Base-by-base conservation (phyloP, 2,888 invertebrate genomes). In the Limnephilus rhombicus region DNA sequence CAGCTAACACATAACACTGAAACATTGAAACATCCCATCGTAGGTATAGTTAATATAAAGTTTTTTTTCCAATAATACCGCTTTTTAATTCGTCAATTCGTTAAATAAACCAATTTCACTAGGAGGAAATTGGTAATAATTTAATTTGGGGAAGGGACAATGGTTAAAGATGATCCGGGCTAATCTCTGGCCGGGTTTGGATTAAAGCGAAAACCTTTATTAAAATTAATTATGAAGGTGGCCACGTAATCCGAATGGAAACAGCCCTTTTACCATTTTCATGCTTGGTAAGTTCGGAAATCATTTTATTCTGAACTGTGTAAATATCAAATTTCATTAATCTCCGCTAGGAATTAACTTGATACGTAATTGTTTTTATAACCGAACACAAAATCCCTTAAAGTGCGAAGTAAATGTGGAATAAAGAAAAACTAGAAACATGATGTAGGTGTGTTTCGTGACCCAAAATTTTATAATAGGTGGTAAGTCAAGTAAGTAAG, bases 191-290 rank as follows among this genome's bases (percentile, higher is more conserved):
- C 34, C 1, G 82, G 68, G 68, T n/a, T 68, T 68, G 82, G 82
- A 82, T 82, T 34, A 82, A 34, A 15, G 82, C 34, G 29, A 34
- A 34, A 82, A 15, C 82, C 82, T 82, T 82, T 82, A 82, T 82
- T 82, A 31, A 82, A 31, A 82, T 82, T 82, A 82, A 82, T 82
- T 82, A 82, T 82, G 82, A 31, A 82, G 34, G 82, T 82, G 31
- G 34, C 82, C 82, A 82, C 82, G 31, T 31, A 82, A 68, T n/a
- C 68, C 68, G 9, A 68, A 68, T n/a, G 7, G 9, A 68, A 68
- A 68, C 24, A 7, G 9, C 68, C 24, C 68, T 68, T 68, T 68
- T 68, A 53, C 53, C 53, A 18, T 53, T 18, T 53, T 53, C 53
- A 53, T 18, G 53, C 53, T 53, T 15, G 53, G 53, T 18, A 53